These are phyloP conservation scores for Shargacucullia verbasci DNA, from an alignment of 2,888 invertebrate species.

Conservation along the genomic window DNA sequence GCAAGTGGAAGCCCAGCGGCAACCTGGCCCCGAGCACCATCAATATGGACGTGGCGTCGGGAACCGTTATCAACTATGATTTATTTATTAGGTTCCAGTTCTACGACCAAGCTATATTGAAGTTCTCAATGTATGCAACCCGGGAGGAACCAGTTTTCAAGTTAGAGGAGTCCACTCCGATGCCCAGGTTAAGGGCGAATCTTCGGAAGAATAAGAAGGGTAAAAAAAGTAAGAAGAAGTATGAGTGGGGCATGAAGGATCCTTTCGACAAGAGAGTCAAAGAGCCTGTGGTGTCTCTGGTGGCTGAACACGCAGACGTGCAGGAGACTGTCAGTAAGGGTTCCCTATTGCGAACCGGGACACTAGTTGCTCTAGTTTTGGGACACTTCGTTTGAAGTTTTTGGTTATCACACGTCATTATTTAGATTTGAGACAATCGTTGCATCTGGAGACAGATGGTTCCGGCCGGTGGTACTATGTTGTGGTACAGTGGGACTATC, in stretches of 20 bases:
- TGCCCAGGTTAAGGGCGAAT: no score
- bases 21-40: background rate
- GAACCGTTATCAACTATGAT: slow-evolving; percentile 14
- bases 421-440: background rate
- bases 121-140: slow-evolving; percentile 12
- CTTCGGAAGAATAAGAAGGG: background rate
- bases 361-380: background rate
- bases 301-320: background rate
- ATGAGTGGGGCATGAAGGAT: background rate
- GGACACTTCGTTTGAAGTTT: background rate
- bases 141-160: no score
- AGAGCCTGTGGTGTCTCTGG: background rate
- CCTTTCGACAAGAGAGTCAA: background rate
- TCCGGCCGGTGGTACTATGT: no score
- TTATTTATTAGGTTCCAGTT: slow-evolving; percentile 26
- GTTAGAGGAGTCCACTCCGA: no score
- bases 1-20: slow-evolving; percentile 2
- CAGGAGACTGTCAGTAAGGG: slow-evolving; percentile 1
- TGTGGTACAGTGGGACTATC: no score
- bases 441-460: no score
- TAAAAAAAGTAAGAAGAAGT: no score
- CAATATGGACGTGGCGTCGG: background rate
- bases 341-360: rapidly evolving
- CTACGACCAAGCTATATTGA: background rate
- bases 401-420: background rate